phyloP scores from a whole-genome alignment of 2,113 vertebrate genomes.

The Oryzias curvinotus region DNA sequence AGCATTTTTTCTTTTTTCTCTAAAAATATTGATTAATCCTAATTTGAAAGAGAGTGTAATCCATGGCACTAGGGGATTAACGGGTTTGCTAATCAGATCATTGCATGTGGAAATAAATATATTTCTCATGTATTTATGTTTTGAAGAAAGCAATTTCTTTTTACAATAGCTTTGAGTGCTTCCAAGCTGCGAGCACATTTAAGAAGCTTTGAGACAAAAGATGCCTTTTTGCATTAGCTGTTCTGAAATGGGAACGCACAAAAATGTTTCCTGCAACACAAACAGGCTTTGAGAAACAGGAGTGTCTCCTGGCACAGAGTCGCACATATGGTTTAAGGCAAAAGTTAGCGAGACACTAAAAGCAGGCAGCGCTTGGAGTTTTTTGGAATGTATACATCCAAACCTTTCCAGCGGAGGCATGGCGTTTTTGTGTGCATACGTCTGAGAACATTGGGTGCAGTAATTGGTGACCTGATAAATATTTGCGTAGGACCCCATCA shows the following conservation, averaged over 20 bases:
- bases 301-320: constrained; percentile 10
- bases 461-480: constrained; percentile 69
- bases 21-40: constrained; percentile 9
- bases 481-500: constrained; percentile 59
- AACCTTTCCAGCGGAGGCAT: constrained; percentile 2
- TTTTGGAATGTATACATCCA: constrained; percentile 37
- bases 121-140: too few species aligned
- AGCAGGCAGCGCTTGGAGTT: constrained; percentile 50
- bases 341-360: constrained; percentile 19
- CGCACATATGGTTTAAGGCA: constrained; percentile 38
- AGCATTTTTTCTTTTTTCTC: constrained; percentile 20
- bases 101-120: constrained; percentile 23
- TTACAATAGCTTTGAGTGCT: constrained; percentile 24
- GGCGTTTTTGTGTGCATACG: constrained; percentile 18
- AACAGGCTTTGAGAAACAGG: not conserved
- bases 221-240: constrained; percentile 20
- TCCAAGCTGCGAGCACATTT: constrained; percentile 21
- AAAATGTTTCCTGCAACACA: constrained; percentile 15
- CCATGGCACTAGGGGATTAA: constrained; percentile 5
- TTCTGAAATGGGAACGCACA: constrained; percentile 20
- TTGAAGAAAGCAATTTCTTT: constrained; percentile 31
- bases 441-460: constrained; percentile 27
- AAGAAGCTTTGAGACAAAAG: constrained; percentile 29
- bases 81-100: constrained; percentile 23
- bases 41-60: constrained; percentile 19